Percentiles rank a stretch among this genome's conserved stretches.
Evolutionary conservation across 2,113 vertebrate genomes (phyloP).

Genomic region (Malurus cyaneus): DNA sequence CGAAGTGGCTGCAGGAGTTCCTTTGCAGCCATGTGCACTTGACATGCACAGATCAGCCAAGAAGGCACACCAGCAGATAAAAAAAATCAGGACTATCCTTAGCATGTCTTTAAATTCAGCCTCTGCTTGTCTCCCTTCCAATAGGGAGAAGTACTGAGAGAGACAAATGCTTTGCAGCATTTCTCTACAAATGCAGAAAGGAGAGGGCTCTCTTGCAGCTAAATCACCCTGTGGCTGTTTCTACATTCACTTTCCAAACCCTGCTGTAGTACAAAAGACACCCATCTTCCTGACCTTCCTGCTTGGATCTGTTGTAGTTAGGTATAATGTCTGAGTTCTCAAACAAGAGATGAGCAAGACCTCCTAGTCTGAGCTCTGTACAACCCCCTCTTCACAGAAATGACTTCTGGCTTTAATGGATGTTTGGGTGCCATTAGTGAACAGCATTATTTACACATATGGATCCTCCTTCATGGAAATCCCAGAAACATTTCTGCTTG

Average conservation of each 20-base stretch:
- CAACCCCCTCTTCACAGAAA: background rate
- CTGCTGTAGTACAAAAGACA: background rate
- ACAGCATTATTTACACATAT: background rate
- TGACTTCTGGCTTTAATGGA: background rate
- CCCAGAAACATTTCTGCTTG: background rate
- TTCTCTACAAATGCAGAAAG: background rate
- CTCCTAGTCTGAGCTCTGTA: background rate
- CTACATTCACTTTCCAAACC: background rate
- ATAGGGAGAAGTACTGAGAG: background rate
- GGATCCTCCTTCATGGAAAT: background rate
- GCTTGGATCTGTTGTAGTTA: background rate
- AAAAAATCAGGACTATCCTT: background rate
- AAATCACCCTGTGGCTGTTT: background rate
- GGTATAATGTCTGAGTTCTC: background rate
- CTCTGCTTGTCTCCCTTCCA: background rate
- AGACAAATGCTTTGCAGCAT: background rate
- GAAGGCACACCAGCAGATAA: background rate
- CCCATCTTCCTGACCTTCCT: background rate
- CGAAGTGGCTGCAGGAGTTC: background rate
- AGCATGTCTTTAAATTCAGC: background rate
- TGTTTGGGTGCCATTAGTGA: background rate
- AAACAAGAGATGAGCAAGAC: background rate
- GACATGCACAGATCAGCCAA: background rate
- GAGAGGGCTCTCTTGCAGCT: background rate
- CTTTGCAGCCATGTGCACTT: background rate